Percentiles rank a stretch among this genome's conserved stretches.
Conservation (phyloP, 2,797 vertebrate species). For the Eremophila alpestris region DNA sequence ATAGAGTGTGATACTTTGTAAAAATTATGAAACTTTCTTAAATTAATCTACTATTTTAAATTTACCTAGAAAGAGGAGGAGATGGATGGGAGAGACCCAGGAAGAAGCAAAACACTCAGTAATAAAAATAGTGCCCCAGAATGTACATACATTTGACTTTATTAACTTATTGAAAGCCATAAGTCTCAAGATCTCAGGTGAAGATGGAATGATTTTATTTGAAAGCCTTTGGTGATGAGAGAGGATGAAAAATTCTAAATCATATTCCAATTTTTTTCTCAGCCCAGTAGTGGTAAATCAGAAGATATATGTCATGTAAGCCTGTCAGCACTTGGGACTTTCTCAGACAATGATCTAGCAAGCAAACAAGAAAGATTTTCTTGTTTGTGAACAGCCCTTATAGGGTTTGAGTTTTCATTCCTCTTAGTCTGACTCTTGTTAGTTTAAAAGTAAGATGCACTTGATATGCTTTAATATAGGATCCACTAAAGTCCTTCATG, state of each 20-base stretch:
- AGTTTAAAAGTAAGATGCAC: background rate
- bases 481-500: background rate
- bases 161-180: background rate
- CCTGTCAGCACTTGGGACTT: background rate
- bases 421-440: background rate
- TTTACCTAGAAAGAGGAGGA: background rate
- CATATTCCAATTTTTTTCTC: background rate
- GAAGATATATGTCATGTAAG: background rate
- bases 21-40: background rate
- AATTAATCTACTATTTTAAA: background rate
- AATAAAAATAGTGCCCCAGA: background rate
- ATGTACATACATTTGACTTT: background rate
- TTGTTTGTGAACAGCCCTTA: background rate
- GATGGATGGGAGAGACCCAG: background rate
- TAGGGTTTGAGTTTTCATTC: background rate
- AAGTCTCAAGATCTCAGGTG: background rate
- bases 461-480: background rate
- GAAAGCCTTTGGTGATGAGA: background rate
- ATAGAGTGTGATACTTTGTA: background rate
- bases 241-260: background rate
- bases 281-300: background rate
- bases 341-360: background rate
- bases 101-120: background rate
- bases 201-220: background rate
- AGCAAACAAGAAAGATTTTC: background rate